These are phyloP conservation scores for Aphelocoma californica DNA, from an alignment of 2,797 vertebrate species.

Conservation along the genomic window DNA sequence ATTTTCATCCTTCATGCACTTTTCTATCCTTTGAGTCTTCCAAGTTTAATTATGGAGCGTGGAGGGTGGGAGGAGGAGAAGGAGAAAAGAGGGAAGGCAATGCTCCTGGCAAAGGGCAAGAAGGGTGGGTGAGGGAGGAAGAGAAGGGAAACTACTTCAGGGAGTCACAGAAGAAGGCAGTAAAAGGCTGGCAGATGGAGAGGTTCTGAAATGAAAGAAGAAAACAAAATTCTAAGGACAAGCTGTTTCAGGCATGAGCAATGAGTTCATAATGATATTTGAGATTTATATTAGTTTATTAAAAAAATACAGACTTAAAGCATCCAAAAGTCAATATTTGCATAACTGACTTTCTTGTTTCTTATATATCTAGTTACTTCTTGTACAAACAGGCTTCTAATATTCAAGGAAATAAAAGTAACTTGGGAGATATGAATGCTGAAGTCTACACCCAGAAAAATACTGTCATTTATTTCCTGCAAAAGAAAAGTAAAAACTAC, in stretches of 20 bases:
- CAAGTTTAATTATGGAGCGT: background rate
- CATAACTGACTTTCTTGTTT: background rate
- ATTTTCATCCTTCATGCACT: background rate
- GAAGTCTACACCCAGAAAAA: background rate
- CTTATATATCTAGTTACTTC: background rate
- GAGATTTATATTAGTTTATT: background rate
- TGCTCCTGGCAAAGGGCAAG: background rate
- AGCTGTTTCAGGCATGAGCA: background rate
- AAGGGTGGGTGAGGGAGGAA: background rate
- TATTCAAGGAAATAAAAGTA: background rate
- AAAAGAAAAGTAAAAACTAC: background rate
- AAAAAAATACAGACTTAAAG: background rate
- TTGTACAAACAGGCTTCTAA: background rate
- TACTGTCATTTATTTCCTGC: background rate
- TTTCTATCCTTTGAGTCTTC: background rate
- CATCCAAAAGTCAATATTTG: background rate
- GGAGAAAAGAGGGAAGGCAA: background rate
- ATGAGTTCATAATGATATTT: background rate
- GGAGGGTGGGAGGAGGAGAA: background rate
- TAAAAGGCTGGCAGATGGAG: background rate
- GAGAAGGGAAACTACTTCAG: background rate
- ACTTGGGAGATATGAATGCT: background rate
- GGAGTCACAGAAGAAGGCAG: fast-evolving
- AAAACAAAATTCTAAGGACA: background rate
- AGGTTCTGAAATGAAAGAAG: background rate